Evolutionary conservation across 2,888 invertebrate species (phyloP).

Genomic region (Petrophora chlorosata): DNA sequence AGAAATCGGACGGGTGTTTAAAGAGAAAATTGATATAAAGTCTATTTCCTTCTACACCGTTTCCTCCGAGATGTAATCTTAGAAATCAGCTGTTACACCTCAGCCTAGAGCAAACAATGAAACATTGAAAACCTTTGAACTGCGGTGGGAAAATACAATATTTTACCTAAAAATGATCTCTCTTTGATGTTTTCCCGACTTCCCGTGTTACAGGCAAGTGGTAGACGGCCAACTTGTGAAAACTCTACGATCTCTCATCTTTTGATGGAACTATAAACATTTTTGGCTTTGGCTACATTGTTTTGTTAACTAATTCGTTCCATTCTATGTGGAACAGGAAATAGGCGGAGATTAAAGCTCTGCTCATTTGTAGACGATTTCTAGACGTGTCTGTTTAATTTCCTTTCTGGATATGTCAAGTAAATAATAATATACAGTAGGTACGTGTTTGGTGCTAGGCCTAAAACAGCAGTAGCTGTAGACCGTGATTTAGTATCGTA

Average conservation of each 20-base stretch:
- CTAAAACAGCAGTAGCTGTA: too few species aligned
- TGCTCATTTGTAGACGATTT: slow-evolving; percentile 9
- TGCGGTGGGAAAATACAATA: slow-evolving; percentile 26
- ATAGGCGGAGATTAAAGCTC: slow-evolving; percentile 13
- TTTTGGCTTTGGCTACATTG: slow-evolving; percentile 15
- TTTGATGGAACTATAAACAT: slow-evolving; percentile 25
- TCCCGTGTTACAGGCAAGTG: not conserved
- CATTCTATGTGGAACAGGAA: slow-evolving; percentile 23
- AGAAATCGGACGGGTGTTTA: too few species aligned
- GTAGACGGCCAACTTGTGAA: slow-evolving; percentile 8
- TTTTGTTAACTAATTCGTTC: slow-evolving; percentile 30
- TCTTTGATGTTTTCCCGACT: slow-evolving; percentile 17
- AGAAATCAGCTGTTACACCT: slow-evolving; percentile 34
- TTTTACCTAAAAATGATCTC: slow-evolving; percentile 23
- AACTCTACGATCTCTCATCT: slow-evolving; percentile 14
- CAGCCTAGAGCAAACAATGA: slow-evolving; percentile 40
- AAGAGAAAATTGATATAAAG: too few species aligned
- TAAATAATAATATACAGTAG: too few species aligned
- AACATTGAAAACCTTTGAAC: slow-evolving; percentile 31
- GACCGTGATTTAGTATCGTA: too few species aligned
- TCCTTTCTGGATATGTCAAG: slow-evolving; percentile 1
- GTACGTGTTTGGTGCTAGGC: too few species aligned
- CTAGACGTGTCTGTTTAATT: slow-evolving; percentile 18
- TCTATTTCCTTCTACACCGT: too few species aligned
- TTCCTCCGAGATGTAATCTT: too few species aligned